Base-by-base conservation (phyloP, 2,888 invertebrate species). In the Dynastes grantii region DNA sequence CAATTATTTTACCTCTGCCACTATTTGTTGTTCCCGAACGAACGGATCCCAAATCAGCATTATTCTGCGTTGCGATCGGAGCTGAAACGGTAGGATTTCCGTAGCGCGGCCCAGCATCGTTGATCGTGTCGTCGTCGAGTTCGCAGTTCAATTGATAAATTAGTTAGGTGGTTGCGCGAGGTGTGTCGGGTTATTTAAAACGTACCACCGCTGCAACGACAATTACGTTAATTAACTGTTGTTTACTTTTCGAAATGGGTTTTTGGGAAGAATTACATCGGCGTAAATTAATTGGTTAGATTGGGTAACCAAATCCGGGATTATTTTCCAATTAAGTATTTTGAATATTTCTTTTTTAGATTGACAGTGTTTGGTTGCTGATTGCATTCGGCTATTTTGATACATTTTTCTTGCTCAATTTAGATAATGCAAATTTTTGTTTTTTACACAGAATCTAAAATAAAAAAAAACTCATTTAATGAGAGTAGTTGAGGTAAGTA, bases 141-240 rank as follows among this genome's bases (percentile, higher is more conserved):
- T 45, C 11, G 8, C 53, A 53, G 22, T 58, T 58, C 55, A 58
- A 58, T 58, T 22, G 55, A 58, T 58, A 58, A 58, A 58, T 58
- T 58, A 9, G 55, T 27, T 53, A 53, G 53, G 53, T 53, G 53
- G 16, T 9, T 58, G 16, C 16, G 55, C 22, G 55, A 27, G 49
- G 40, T 16, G 45, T 45, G 22, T 2, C 40, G 16, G 45, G 40
- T 67, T 67, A 67, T 45, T 67, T 45, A 45, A 67, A 67, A 67
- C 40, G 65, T 22, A 40, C 5, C 11, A 40, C 65, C n/a, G 16
- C 45, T 9, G 22, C 40, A 67, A 16, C 22, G 9, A 45, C 22
- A 67, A 67, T 67, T 67, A 67, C 40, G 65, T 67, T 45, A 67
- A 67, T 67, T 67, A 45, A 67, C 45, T 67, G 22, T 49, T 67